These are phyloP conservation scores for Alloplasta piceator DNA, from an alignment of 2,888 invertebrate genomes.

Conservation along the genomic window DNA sequence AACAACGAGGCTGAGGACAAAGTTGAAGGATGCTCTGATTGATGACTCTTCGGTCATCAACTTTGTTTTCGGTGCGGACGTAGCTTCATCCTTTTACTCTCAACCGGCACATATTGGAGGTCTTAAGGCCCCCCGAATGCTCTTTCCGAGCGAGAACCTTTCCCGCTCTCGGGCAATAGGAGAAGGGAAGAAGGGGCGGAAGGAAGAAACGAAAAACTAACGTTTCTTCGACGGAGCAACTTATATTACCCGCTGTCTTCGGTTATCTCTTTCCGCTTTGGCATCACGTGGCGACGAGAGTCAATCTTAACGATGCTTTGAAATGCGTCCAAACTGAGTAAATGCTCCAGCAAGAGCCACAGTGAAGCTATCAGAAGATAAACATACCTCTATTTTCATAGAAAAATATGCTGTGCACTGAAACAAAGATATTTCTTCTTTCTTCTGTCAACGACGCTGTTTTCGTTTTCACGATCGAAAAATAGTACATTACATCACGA, in stretches of 20 bases:
- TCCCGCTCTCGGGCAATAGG: conserved; percentile 41
- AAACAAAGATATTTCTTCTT: not conserved
- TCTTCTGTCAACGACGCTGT: no score
- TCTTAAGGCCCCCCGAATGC: conserved; percentile 2
- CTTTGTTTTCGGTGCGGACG: conserved; percentile 37
- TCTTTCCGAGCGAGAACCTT: conserved; percentile 33
- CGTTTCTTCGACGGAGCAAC: conserved; percentile 3
- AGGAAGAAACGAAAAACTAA: conserved; percentile 8
- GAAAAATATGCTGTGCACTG: no score
- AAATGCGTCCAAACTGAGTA: no score
- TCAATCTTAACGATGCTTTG: no score
- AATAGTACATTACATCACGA: no score
- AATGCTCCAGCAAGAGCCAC: no score
- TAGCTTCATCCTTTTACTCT: conserved; percentile 44
- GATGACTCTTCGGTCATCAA: not conserved
- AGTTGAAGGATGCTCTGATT: no score
- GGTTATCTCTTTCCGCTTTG: not conserved
- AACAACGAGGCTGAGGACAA: no score
- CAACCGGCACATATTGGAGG: conserved; percentile 32
- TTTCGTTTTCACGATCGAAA: no score
- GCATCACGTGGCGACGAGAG: conserved; percentile 41
- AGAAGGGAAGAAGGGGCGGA: not conserved
- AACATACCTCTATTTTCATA: no score
- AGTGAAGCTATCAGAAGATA: no score
- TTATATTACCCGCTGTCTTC: not conserved